phyloP scores from a whole-genome alignment of 2,797 vertebrate species.

The Monodelphis domestica region DNA sequence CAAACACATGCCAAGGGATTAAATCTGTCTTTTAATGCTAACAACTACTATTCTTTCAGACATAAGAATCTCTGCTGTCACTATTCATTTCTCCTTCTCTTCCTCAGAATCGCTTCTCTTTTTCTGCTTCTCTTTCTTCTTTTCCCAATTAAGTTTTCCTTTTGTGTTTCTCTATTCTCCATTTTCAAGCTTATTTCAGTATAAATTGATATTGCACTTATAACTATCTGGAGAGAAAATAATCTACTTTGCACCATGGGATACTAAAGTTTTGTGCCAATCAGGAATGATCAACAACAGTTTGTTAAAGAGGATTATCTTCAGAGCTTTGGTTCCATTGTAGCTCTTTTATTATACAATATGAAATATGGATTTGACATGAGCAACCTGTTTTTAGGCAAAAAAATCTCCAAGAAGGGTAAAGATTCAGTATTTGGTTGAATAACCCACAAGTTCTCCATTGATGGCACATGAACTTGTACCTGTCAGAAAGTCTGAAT shows the following conservation, averaged over 20 bases:
- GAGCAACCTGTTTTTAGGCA: neutral
- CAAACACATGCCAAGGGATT: constrained; percentile 12
- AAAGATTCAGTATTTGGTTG: neutral
- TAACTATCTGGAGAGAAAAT: neutral
- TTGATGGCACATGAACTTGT: neutral
- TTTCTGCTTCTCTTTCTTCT: neutral
- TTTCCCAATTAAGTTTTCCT: constrained; percentile 1
- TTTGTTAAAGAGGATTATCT: neutral
- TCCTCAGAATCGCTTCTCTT: neutral
- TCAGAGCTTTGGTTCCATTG: neutral
- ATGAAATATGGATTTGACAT: neutral
- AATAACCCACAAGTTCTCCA: neutral
- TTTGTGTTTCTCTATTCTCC: neutral
- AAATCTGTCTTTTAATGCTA: neutral
- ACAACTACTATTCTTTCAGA: constrained; percentile 2
- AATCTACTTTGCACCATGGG: neutral
- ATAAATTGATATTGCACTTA: neutral
- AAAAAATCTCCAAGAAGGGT: neutral
- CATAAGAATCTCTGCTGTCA: too few relatives aligned
- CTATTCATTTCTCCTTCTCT: neutral
- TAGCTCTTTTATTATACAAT: neutral
- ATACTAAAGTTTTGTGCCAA: neutral
- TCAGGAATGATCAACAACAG: neutral
- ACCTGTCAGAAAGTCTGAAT: neutral
- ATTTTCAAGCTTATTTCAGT: neutral